phyloP scores from a whole-genome alignment of 2,797 vertebrate genomes.

The Darevskia nairensis region DNA sequence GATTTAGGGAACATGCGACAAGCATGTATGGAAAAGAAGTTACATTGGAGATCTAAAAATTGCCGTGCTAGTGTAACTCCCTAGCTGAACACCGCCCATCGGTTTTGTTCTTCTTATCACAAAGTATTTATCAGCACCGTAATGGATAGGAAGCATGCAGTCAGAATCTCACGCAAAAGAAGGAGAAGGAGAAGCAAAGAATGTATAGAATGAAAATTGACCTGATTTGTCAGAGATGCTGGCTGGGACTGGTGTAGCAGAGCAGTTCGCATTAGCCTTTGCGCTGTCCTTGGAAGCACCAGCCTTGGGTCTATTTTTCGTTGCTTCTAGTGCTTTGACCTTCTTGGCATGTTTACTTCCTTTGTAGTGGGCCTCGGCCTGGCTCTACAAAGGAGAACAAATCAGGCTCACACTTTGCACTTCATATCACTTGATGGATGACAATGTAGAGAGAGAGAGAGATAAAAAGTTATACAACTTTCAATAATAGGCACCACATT shows the following conservation, averaged over 20 bases:
- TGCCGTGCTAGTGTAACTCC: too few species aligned
- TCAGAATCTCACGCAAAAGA: conserved; percentile 25
- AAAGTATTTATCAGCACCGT: conserved; percentile 59
- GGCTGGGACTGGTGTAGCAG: conserved; percentile 79
- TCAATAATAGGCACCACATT: conserved; percentile 79
- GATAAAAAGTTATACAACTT: conserved; percentile 70
- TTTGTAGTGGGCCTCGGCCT: conserved; percentile 98
- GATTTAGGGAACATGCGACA: too few species aligned
- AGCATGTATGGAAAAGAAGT: too few species aligned
- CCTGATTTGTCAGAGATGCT: conserved; percentile 90
- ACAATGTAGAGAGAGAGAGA: conserved; percentile 59
- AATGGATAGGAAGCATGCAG: conserved; percentile 61
- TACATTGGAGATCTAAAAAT: too few species aligned
- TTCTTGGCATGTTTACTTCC: conserved; percentile 99
- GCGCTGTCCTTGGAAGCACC: conserved; percentile 85
- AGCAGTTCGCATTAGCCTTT: conserved; percentile 84
- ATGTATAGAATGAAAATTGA: conserved; percentile 83
- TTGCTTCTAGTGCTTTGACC: conserved; percentile 96
- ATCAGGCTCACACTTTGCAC: conserved; percentile 86
- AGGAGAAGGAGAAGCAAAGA: conserved; percentile 57
- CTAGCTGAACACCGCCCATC: too few species aligned
- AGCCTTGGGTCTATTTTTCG: conserved; percentile 91
- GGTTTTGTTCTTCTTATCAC: neutral
- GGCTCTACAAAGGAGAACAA: conserved; percentile 95
- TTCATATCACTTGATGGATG: conserved; percentile 74